Percentiles rank a stretch among this genome's conserved stretches.
These are phyloP conservation scores for Leptonema lineaticorne DNA, from an alignment of 1,140 invertebrate genomes.

Conservation along the genomic window DNA sequence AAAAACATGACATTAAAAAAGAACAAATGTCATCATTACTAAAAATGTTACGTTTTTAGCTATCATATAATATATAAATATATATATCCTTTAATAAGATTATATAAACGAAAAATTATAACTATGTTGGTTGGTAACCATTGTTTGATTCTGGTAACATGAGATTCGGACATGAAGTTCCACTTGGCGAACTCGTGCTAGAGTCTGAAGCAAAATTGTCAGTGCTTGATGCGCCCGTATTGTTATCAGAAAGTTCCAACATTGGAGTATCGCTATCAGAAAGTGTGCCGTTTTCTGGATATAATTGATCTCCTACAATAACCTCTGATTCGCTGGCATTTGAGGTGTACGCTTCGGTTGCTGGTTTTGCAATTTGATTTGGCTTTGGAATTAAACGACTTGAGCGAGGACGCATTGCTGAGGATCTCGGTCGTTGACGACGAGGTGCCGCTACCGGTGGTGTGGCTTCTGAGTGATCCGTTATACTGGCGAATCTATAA, in stretches of 20 bases:
- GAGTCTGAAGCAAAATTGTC: conserved; percentile 30
- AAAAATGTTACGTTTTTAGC: not conserved
- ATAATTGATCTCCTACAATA: conserved; percentile 34
- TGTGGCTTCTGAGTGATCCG: conserved; percentile 19
- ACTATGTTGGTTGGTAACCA: conserved; percentile 34
- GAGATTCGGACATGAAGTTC: conserved; percentile 31
- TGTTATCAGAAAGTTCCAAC: conserved; percentile 38
- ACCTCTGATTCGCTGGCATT: conserved; percentile 11
- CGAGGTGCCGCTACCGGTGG: conserved; percentile 27
- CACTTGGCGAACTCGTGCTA: conserved; percentile 31
- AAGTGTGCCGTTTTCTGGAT: conserved; percentile 24
- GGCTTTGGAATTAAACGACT: conserved; percentile 23
- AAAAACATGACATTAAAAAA: too few relatives aligned
- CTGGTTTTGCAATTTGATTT: conserved; percentile 19
- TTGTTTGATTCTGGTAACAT: conserved; percentile 26
- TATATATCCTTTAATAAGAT: not conserved
- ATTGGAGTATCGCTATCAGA: conserved; percentile 36
- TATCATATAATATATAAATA: not conserved
- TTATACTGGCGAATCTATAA: conserved; percentile 28
- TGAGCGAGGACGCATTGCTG: conserved; percentile 8
- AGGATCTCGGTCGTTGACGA: conserved; percentile 17
- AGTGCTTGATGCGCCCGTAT: conserved; percentile 23
- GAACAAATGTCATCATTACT: not conserved
- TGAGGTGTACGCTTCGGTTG: not conserved
- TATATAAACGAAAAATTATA: conserved; percentile 3